phyloP scores from a whole-genome alignment of 2,888 invertebrate genomes.

The Cheilosia soror region DNA sequence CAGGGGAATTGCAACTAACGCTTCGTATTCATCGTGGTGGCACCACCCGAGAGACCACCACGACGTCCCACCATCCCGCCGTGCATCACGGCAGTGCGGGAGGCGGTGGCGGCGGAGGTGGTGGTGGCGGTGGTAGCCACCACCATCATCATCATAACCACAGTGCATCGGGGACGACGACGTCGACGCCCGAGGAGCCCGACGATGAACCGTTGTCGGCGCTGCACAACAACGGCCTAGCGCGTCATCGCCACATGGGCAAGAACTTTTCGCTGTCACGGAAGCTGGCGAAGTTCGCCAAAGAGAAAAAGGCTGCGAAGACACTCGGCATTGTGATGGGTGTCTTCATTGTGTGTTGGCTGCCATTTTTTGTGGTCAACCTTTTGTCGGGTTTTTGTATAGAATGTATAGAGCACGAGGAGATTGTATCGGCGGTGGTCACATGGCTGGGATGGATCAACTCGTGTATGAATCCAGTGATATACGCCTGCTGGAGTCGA shows the following conservation, averaged over 20 bases:
- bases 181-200: constrained; percentile 88
- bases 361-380: constrained; percentile 98
- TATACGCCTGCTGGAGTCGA: constrained; percentile 99
- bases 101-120: constrained; percentile 78
- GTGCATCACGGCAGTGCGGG: constrained; percentile 84
- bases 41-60: constrained; percentile 86
- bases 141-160: constrained; percentile 82
- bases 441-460: constrained; percentile 98
- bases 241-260: constrained; percentile 89
- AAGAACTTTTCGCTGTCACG: constrained; percentile 97
- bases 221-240: constrained; percentile 90
- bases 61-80: constrained; percentile 78
- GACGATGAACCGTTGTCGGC: constrained; percentile 90
- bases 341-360: constrained; percentile 98
- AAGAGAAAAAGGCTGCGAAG: constrained; percentile 98
- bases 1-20: constrained; percentile 94
- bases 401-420: constrained; percentile 94
- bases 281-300: constrained; percentile 97
- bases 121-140: constrained; percentile 76
- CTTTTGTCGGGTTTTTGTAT: constrained; percentile 95
- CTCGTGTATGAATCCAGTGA: constrained; percentile 98
- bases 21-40: constrained; percentile 97
- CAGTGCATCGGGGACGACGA: constrained; percentile 83
- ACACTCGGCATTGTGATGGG: constrained; percentile 98
- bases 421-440: constrained; percentile 93